Evolutionary conservation across 2,888 invertebrate species (phyloP), one percentile per base, ranked within the genome.

Genomic region (Pristionchus arcanus): DNA sequence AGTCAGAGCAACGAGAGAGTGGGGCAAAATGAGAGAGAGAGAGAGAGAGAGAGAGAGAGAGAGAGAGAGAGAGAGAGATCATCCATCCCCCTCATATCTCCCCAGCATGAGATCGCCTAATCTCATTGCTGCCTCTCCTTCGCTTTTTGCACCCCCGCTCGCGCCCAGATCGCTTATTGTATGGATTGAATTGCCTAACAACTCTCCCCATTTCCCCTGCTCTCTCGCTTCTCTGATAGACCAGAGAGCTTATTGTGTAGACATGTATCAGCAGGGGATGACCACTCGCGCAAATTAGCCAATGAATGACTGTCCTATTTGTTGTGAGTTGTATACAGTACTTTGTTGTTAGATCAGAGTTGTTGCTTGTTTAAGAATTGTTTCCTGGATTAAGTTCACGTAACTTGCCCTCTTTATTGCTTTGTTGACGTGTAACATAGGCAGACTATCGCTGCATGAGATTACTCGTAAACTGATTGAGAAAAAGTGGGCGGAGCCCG

Each of bases 121-220:
- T 84, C 59, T 31, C 49, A 34, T 55, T 34, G n/a, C 21, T 34
- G 16, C 15, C n/a, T n/a, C n/a, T n/a, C n/a, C n/a, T n/a, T n/a
- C 42, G 13, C 53, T 74, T 74, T 74, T 74, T 74, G 74, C 74
- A 74, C 74, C 68, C n/a, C n/a, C 68, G n/a, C 68, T 28, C 42
- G 42, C 4, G 11, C 42, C 9, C 42, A 49, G 5, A 68, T 28
- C 68, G 25, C 68, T 68, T 28, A 68, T 68, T 68, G 68, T 68
- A 25, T 21, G 15, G n/a, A 68, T n/a, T 2, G 63, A 63, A n/a
- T 49, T 1, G 42, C 11, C 42, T 49, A 49, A 49, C 42, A 7
- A 49, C 1, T 49, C 42, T 49, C 42, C 0, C 11, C 9, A 49
- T 49, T 3, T 49, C 42, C 11, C 42, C 9, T 49, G 42, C 9